phyloP scores from a whole-genome alignment of 1,140 invertebrate genomes.

The Nylanderia fulva region DNA sequence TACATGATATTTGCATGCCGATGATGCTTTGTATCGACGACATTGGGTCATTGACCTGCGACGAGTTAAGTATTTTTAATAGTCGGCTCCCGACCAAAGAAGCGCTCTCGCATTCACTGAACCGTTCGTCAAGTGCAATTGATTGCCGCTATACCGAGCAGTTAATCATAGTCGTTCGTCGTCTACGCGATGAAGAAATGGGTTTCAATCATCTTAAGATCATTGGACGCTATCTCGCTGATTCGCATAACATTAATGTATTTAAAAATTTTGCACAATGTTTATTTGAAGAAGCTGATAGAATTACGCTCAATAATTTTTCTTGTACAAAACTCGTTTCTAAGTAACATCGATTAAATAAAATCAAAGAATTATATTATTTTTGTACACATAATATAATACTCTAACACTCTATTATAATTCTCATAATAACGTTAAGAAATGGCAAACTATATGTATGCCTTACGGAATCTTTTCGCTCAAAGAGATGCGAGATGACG shows the following conservation, averaged over 20 bases:
- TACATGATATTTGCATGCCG: constrained; percentile 76
- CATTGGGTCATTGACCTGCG: constrained; percentile 73
- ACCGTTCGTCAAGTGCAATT: constrained; percentile 77
- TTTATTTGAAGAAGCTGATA: background rate
- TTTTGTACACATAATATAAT: background rate
- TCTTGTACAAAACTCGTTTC: background rate
- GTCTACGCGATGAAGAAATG: constrained; percentile 33
- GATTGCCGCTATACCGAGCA: constrained; percentile 73
- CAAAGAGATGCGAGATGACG: background rate
- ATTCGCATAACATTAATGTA: constrained; percentile 8
- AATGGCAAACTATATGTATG: background rate
- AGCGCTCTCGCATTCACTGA: constrained; percentile 74
- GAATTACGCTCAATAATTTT: background rate
- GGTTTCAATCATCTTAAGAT: constrained; percentile 65
- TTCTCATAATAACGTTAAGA: background rate
- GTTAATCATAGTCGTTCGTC: constrained; percentile 65
- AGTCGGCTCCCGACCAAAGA: constrained; percentile 74
- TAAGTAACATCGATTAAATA: background rate
- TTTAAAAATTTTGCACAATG: background rate
- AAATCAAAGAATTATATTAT: background rate
- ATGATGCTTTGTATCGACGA: constrained; percentile 73
- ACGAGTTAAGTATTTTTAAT: constrained; percentile 81
- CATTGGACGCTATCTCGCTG: constrained; percentile 17
- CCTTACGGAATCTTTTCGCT: background rate
- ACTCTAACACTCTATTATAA: background rate